Evolutionary conservation across 1,140 invertebrate species (phyloP).

Genomic region (Saccostrea glomerata): DNA sequence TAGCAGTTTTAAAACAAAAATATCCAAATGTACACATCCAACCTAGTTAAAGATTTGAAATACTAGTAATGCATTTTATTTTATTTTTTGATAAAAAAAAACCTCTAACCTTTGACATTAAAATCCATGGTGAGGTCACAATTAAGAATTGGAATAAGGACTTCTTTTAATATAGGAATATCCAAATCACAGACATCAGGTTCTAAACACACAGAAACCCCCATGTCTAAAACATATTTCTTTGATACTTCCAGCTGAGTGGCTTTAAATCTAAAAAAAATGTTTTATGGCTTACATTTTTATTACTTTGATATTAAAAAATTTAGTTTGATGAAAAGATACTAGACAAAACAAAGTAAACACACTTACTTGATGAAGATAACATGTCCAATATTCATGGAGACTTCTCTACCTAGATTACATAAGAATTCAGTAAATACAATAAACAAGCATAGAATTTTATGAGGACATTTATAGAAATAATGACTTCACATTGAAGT

Average conservation of each 20-base stretch:
- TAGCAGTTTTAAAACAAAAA: no score
- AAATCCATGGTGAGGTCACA: conserved; percentile 24
- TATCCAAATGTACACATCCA: no score
- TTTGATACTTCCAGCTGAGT: neutral
- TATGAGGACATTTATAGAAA: no score
- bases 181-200: neutral
- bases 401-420: neutral
- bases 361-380: conserved; percentile 32
- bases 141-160: conserved; percentile 19
- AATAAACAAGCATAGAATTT: no score
- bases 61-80: no score
- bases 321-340: no score
- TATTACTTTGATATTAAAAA: no score
- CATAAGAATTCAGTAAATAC: neutral
- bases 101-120: neutral
- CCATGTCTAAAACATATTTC: conserved; percentile 26
- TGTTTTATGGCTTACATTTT: neutral
- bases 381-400: neutral
- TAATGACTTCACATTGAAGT: no score
- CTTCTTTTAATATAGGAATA: conserved; percentile 8
- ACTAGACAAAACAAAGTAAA: no score
- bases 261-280: conserved; percentile 3
- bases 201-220: conserved; percentile 20
- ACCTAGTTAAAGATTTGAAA: no score
- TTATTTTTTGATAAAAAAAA: neutral